Conservation (phyloP, 2,888 invertebrate species). For the Drosophila phalerata region DNA sequence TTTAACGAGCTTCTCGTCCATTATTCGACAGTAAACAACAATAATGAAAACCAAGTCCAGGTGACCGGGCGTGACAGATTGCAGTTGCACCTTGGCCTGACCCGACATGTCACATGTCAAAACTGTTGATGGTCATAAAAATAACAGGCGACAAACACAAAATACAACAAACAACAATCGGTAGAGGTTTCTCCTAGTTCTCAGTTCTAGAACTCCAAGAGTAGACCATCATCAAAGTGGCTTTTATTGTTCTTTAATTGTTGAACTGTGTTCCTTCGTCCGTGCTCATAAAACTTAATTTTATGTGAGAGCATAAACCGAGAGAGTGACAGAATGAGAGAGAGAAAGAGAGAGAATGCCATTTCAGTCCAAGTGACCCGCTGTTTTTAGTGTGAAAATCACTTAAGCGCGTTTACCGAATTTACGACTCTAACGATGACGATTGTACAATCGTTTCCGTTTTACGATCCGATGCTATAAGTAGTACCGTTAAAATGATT, state of each 20-base stretch:
- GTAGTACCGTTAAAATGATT: slow-evolving; percentile 60
- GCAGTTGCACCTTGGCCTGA: slow-evolving; percentile 53
- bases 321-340: slow-evolving; percentile 5
- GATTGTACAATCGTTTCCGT: slow-evolving; percentile 58
- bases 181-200: slow-evolving; percentile 1
- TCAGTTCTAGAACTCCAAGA: slow-evolving; percentile 5
- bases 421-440: slow-evolving; percentile 68
- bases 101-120: slow-evolving; percentile 73
- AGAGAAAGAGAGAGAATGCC: slow-evolving; percentile 25
- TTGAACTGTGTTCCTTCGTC: slow-evolving; percentile 70
- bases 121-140: slow-evolving; percentile 63
- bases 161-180: slow-evolving; percentile 13
- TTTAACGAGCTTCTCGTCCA: slow-evolving; percentile 73
- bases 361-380: slow-evolving; percentile 60
- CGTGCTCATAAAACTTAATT: slow-evolving; percentile 70
- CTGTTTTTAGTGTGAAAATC: slow-evolving; percentile 78
- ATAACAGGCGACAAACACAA: slow-evolving; percentile 36
- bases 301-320: slow-evolving; percentile 58
- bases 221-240: slow-evolving; percentile 64
- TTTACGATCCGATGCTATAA: slow-evolving; percentile 58
- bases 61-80: slow-evolving; percentile 70
- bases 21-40: slow-evolving; percentile 78
- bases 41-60: slow-evolving; percentile 40
- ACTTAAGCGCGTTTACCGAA: slow-evolving; percentile 75
- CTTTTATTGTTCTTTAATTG: slow-evolving; percentile 82